Evolutionary conservation across 2,113 vertebrate genomes (phyloP), one percentile per base, ranked within the genome.

Genomic region (Marcusenius ussheri): DNA sequence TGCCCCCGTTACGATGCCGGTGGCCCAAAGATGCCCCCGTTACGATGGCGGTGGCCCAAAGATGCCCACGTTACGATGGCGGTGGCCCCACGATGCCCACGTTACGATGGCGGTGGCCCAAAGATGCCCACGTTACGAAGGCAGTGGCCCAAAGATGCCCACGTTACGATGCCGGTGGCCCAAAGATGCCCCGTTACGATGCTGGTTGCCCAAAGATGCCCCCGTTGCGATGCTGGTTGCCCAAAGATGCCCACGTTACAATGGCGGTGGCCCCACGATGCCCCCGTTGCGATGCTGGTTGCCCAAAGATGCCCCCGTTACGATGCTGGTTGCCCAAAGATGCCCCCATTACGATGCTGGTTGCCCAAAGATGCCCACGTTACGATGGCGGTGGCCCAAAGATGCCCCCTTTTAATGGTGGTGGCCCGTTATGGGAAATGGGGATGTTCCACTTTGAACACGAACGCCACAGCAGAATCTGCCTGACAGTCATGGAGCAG

Each of bases 251-350:
- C 58, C 51, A 3, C 51, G 4, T 53, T 17, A 53, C 17, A 3
- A 62, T 62, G 56, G 24, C 24, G 2, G 46, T 47, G 7, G 46
- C 7, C 46, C 46, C 1, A 47, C 1, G 46, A 47, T 47, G 46
- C 46, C 46, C 46, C 7, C 46, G 1, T 13, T 3, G 19, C 17
- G 4, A 19, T 56, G 53, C 13, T 0, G 53, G 53, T 19, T 2
- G 53, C 19, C 53, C 19, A 1, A 13, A 17, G 53, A 56, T 56
- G 53, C 53, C 53, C 46, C 7, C 46, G 7, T 47, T 47, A 47
- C 0, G 6, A 46, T 46, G 45, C 0, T 0, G 1, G 46, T 46
- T 0, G 1, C 46, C 46, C 46, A 0, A 46, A 0, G 7, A 8
- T 46, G 46, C 46, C 6, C 46, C 7, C 46, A 1, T 46, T 8